phyloP scores from a whole-genome alignment of 37 sponge, comb jelly and placozoan genomes.

The Agelas oroides region DNA sequence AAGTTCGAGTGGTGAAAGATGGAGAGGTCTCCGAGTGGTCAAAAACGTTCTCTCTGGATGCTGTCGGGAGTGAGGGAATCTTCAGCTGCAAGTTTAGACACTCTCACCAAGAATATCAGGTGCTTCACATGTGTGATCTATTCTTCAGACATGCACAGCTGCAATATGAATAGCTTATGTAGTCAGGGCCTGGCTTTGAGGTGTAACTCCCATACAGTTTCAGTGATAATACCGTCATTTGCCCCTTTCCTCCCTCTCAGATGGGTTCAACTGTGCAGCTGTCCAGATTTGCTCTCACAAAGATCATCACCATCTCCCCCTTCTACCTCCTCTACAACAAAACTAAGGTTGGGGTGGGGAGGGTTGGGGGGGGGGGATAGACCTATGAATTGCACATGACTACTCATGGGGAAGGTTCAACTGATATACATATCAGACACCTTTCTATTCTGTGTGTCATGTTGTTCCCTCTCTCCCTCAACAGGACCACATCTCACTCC shows the following conservation, averaged over 20 bases:
- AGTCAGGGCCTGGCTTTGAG: too few species aligned
- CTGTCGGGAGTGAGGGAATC: slow-evolving; percentile 75
- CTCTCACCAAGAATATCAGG: slow-evolving; percentile 42
- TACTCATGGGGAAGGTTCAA: too few species aligned
- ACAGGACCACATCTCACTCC: slow-evolving; percentile 20
- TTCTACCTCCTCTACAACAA: slow-evolving; percentile 75
- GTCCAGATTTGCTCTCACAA: slow-evolving; percentile 56
- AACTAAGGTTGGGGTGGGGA: slow-evolving; percentile 75
- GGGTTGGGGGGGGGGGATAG: too few species aligned
- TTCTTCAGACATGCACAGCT: too few species aligned
- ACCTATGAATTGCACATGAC: not conserved
- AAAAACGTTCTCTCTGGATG: slow-evolving; percentile 75
- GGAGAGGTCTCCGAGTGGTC: slow-evolving; percentile 66
- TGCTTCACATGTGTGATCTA: not conserved
- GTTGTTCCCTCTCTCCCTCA: too few species aligned
- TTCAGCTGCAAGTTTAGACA: slow-evolving; percentile 33
- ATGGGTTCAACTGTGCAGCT: slow-evolving; percentile 65
- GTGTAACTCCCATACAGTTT: too few species aligned
- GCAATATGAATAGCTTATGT: too few species aligned
- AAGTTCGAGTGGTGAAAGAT: too few species aligned
- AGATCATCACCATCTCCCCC: slow-evolving; percentile 80
- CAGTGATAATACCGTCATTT: too few species aligned
- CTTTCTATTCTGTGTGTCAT: not conserved
- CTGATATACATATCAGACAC: not conserved
- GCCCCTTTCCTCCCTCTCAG: slow-evolving; percentile 27